Evolutionary conservation across 2,797 vertebrate species (phyloP).

Genomic region (Chiloscyllium punctatum): DNA sequence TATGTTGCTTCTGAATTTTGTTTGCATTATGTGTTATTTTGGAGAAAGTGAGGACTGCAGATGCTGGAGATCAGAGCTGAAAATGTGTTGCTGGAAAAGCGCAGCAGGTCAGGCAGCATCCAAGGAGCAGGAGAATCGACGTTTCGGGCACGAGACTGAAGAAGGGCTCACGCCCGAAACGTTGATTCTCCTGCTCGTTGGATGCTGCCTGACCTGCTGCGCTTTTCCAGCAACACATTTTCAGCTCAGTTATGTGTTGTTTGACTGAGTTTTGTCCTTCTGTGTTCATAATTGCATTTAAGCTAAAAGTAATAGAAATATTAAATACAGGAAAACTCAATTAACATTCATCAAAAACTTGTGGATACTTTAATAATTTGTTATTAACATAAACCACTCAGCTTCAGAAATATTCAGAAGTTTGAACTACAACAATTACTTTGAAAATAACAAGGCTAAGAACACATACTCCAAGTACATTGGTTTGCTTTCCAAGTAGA

Average conservation of each 20-base stretch:
- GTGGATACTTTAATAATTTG: not conserved
- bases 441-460: constrained; percentile 7
- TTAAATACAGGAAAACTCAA: not conserved
- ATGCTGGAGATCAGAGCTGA: too few relatives aligned
- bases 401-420: not conserved
- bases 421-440: not conserved
- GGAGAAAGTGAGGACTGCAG: too few relatives aligned
- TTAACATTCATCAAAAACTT: not conserved
- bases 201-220: too few relatives aligned
- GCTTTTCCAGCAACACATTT: too few relatives aligned
- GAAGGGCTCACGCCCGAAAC: too few relatives aligned
- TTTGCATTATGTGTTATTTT: not conserved
- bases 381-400: not conserved
- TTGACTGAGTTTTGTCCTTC: not conserved
- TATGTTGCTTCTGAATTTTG: not conserved
- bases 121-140: too few relatives aligned
- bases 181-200: too few relatives aligned
- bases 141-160: too few relatives aligned
- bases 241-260: not conserved
- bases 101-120: too few relatives aligned
- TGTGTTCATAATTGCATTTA: not conserved
- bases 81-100: too few relatives aligned
- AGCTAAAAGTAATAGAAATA: not conserved
- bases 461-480: not conserved
- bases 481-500: constrained; percentile 5